Evolutionary conservation across 2,797 vertebrate genomes (phyloP), one percentile per base, ranked within the genome.

Genomic region (Spinus pinus): DNA sequence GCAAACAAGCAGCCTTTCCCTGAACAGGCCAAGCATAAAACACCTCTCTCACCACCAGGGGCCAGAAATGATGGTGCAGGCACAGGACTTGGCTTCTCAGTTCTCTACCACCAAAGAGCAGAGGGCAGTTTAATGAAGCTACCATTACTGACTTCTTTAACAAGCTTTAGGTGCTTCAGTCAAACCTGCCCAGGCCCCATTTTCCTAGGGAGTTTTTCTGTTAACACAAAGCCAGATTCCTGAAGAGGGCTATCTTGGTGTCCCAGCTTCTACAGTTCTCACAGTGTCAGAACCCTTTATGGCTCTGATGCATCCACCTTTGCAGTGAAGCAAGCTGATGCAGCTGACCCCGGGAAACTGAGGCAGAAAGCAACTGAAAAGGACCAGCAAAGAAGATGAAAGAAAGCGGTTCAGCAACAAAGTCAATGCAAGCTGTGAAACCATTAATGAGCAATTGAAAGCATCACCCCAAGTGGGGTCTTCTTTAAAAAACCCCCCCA

Each of bases 1-100:
- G 93, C 90, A 97, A 97, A 97, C 72, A 94, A 96, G 92, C 62
- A 86, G 92, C 88, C 61, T 75, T 66, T 80, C 44, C 89, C 85
- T 53, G 49, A 54, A 86, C 61, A 94, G 72, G 82, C 89, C 86
- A 84, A 78, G 65, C 67, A 72, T 90, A 90, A 86, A 94, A 64
- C 58, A 74, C 28, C 20, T 42, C 53, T 37, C 67, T 92, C 61
- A 64, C 47, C 64, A 81, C 11, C 9, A 10, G 20, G 33, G 67
- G 62, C 65, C 35, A 64, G 47, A 85, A 81, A 79, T 0, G 1
- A 93, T 42, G 61, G 72, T 1, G 0, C 25, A 73, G 90, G 73
- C 67, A 37, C 7, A 11, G 64, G 58, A 64, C 22, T 18, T 86
- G n/a, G 62, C 66, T 75, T 77, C 49, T 94, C 39, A 5, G 5